Percentiles rank a stretch among this genome's conserved stretches.
Conservation (phyloP, 2,113 vertebrate genomes). For the Sminthopsis crassicaudata region DNA sequence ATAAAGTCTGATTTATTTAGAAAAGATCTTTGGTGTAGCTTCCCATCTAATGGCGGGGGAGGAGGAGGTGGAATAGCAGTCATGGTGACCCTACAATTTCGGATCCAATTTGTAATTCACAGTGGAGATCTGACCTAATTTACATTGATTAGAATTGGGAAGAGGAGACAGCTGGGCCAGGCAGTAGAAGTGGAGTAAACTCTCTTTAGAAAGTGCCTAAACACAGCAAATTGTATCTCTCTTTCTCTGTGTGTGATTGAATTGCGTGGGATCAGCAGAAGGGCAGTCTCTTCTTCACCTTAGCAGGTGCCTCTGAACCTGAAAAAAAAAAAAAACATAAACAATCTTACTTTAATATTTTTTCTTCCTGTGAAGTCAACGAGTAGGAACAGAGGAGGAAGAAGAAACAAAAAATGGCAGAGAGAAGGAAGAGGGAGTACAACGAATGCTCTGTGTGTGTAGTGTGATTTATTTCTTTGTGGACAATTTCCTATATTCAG, state of each 20-base stretch:
- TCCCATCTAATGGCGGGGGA: slow-evolving; percentile 80
- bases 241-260: not conserved
- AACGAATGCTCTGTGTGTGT: slow-evolving; percentile 18
- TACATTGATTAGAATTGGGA: slow-evolving; percentile 85
- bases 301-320: not conserved
- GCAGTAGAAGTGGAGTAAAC: slow-evolving; percentile 67
- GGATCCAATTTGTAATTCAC: slow-evolving; percentile 85
- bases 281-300: not conserved
- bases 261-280: slow-evolving; percentile 49
- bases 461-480: not conserved
- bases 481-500: slow-evolving; percentile 16
- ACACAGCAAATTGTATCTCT: slow-evolving; percentile 59
- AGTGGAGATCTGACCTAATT: slow-evolving; percentile 85
- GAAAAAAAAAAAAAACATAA: not conserved
- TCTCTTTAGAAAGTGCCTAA: slow-evolving; percentile 61
- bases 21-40: slow-evolving; percentile 84
- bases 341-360: slow-evolving; percentile 15
- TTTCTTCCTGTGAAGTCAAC: slow-evolving; percentile 28
- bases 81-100: slow-evolving; percentile 81
- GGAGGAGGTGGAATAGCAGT: slow-evolving; percentile 75
- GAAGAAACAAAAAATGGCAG: not conserved
- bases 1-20: slow-evolving; percentile 89
- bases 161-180: slow-evolving; percentile 73
- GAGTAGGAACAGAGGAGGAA: not conserved
- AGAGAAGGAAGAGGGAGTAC: slow-evolving; percentile 33